These are phyloP conservation scores for Pao palembangensis DNA, from an alignment of 2,113 vertebrate genomes.

Conservation along the genomic window DNA sequence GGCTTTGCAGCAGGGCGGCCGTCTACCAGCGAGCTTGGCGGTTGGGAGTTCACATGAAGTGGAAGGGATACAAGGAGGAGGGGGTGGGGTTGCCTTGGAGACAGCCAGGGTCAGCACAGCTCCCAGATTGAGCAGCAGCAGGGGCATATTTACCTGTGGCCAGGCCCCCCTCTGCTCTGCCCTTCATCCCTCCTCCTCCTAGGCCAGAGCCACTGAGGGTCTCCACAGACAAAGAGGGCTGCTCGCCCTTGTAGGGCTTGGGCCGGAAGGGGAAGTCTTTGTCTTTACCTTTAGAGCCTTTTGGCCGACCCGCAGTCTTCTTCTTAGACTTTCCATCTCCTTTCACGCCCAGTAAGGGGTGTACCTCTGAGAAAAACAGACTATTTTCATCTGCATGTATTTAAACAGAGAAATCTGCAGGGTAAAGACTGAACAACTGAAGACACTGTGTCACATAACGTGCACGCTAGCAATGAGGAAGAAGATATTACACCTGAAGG, in stretches of 20 bases:
- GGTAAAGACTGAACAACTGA: too few relatives aligned
- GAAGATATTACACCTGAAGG: too few relatives aligned
- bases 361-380: constrained; percentile 81
- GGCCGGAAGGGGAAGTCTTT: constrained; percentile 98
- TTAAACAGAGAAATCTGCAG: not conserved
- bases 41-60: not conserved
- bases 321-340: constrained; percentile 99
- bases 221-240: constrained; percentile 89
- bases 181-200: constrained; percentile 83
- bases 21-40: constrained; percentile 27
- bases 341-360: constrained; percentile 97
- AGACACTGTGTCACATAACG: too few relatives aligned
- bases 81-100: constrained; percentile 26
- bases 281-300: constrained; percentile 99
- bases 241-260: constrained; percentile 94
- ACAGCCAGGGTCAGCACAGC: constrained; percentile 71
- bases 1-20: constrained; percentile 18
- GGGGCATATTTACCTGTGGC: constrained; percentile 89
- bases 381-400: not conserved
- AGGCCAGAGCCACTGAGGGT: constrained; percentile 61
- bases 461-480: too few relatives aligned
- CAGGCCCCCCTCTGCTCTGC: constrained; percentile 92
- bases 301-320: constrained; percentile 97
- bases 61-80: constrained; percentile 25
- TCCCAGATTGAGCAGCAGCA: constrained; percentile 41